These are phyloP conservation scores for Elaphurus davidianus DNA, from an alignment of 2,113 vertebrate species.

Conservation along the genomic window DNA sequence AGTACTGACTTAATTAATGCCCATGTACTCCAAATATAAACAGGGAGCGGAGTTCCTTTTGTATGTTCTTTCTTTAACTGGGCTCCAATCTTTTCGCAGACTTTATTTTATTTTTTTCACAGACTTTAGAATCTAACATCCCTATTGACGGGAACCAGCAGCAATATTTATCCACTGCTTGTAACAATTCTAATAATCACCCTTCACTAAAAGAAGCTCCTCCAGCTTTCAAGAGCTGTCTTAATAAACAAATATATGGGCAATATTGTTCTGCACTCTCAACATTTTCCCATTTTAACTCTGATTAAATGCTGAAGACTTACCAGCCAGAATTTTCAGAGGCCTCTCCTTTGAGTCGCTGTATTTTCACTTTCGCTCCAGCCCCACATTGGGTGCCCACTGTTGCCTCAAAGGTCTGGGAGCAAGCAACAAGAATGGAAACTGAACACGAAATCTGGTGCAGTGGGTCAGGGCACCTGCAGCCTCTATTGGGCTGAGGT, in stretches of 20 bases:
- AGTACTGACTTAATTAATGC: neutral
- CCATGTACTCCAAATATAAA: neutral
- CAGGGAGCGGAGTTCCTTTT: neutral
- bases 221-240: neutral
- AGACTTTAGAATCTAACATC: neutral
- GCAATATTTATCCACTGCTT: neutral
- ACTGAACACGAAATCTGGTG: neutral
- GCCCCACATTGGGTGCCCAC: rapidly evolving
- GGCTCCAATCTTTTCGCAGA: neutral
- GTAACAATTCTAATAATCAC: neutral
- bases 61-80: neutral
- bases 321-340: neutral
- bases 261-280: neutral
- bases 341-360: neutral
- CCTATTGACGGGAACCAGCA: neutral
- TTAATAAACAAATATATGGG: neutral
- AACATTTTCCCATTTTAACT: neutral
- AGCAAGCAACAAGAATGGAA: neutral
- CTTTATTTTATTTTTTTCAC: neutral
- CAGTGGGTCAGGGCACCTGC: neutral
- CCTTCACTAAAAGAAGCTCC: neutral
- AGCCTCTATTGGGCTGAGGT: neutral
- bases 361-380: neutral
- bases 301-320: neutral
- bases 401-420: neutral